A percentile compares a stretch with the other conserved stretches of the same genome.
Evolutionary conservation across 2,888 invertebrate species (phyloP).

Genomic region (Frankliniella intonsa): DNA sequence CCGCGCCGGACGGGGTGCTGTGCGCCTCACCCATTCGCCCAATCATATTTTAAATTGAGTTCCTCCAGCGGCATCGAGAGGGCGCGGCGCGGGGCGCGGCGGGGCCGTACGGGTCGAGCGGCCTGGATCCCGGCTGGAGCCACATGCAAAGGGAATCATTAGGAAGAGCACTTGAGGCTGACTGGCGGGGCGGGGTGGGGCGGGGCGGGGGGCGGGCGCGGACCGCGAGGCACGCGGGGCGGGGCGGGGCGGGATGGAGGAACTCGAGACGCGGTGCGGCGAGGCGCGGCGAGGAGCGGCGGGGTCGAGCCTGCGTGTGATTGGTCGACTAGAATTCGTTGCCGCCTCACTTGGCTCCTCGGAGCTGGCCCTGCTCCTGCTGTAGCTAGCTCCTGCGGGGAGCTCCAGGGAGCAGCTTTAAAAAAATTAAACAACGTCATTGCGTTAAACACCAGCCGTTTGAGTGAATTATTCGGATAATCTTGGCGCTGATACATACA

Average conservation of each 20-base stretch:
- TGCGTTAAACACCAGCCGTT: too few relatives aligned
- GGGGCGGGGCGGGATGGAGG: neutral
- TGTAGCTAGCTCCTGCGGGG: too few relatives aligned
- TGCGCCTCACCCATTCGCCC: conserved; percentile 14
- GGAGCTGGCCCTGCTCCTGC: too few relatives aligned
- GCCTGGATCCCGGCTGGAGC: neutral
- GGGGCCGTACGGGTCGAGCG: neutral
- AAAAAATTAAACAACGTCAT: too few relatives aligned
- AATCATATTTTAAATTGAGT: conserved; percentile 27
- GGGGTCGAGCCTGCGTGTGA: neutral
- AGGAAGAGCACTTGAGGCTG: neutral
- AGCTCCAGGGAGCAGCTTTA: too few relatives aligned
- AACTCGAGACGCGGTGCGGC: neutral
- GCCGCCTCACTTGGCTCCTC: neutral
- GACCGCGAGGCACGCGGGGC: too few relatives aligned
- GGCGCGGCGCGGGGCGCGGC: neutral
- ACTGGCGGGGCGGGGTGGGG: neutral
- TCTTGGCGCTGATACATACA: neutral
- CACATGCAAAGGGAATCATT: conserved; percentile 20
- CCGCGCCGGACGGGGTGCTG: neutral
- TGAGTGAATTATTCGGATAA: too few relatives aligned
- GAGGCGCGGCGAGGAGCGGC: neutral
- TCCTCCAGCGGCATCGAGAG: neutral
- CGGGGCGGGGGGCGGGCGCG: neutral
- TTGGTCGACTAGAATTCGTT: conserved; percentile 20